Percentiles rank a stretch among this genome's conserved stretches.
phyloP scores from a whole-genome alignment of 2,797 vertebrate species.

The Lindbergichthys nudifrons region DNA sequence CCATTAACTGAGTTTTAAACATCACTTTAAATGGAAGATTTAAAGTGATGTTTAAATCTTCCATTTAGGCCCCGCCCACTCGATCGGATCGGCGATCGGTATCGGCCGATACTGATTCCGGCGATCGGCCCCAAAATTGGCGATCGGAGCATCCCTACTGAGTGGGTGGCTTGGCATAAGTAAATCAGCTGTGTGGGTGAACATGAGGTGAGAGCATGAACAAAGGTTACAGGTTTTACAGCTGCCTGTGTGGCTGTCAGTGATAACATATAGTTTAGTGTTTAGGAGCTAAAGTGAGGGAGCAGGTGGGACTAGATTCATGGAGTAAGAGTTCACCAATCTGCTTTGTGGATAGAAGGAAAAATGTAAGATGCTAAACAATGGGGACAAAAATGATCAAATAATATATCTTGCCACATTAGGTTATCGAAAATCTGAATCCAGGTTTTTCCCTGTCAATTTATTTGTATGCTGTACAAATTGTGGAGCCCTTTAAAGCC shows the following conservation, averaged over 20 bases:
- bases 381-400: background rate
- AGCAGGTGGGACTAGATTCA: background rate
- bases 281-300: constrained; percentile 1
- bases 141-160: too few species aligned
- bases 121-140: too few species aligned
- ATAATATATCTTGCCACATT: background rate
- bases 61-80: too few species aligned
- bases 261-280: background rate
- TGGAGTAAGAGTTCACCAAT: background rate
- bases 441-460: background rate
- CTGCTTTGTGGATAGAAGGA: background rate
- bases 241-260: background rate
- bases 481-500: background rate
- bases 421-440: background rate
- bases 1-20: too few species aligned
- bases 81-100: too few species aligned
- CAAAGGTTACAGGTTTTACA: constrained; percentile 37
- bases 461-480: background rate
- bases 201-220: background rate
- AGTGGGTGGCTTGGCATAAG: constrained; percentile 2
- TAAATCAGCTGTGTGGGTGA: constrained; percentile 10
- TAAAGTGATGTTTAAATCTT: too few species aligned
- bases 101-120: too few species aligned
- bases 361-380: background rate
- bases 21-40: too few species aligned